Conservation (phyloP, 2,797 vertebrate species). For the Manis pentadactyla region DNA sequence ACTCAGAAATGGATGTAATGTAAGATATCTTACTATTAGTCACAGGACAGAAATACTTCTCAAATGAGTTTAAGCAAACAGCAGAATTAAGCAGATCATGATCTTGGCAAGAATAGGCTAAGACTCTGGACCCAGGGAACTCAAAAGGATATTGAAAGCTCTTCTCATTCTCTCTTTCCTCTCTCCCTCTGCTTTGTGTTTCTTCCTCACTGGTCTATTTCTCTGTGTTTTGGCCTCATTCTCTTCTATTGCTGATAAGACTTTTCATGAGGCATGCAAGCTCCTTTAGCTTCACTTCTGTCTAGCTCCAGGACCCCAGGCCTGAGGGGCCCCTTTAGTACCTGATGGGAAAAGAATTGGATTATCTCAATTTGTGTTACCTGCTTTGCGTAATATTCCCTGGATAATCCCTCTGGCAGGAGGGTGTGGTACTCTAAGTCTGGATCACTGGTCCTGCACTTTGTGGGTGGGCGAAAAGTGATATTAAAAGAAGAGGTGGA, state of each 20-base stretch:
- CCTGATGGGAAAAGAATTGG: not conserved
- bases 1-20: constrained; percentile 17
- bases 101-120: not conserved
- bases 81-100: not conserved
- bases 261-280: not conserved
- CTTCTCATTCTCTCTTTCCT: not conserved
- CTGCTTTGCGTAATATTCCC: not conserved
- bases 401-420: not conserved
- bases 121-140: not conserved
- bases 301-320: not conserved
- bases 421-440: not conserved
- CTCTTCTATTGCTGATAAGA: not conserved
- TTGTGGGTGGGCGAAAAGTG: not conserved
- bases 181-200: not conserved
- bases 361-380: not conserved
- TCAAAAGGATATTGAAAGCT: not conserved
- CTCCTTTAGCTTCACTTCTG: not conserved
- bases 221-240: not conserved
- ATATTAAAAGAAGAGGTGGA: not conserved
- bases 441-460: not conserved
- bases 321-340: not conserved
- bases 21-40: constrained; percentile 7
- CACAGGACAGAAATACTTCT: not conserved
- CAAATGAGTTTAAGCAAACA: constrained; percentile 21
- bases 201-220: not conserved